phyloP scores from a whole-genome alignment of 1,140 invertebrate species.

The Anoplolepis gracilipes region DNA sequence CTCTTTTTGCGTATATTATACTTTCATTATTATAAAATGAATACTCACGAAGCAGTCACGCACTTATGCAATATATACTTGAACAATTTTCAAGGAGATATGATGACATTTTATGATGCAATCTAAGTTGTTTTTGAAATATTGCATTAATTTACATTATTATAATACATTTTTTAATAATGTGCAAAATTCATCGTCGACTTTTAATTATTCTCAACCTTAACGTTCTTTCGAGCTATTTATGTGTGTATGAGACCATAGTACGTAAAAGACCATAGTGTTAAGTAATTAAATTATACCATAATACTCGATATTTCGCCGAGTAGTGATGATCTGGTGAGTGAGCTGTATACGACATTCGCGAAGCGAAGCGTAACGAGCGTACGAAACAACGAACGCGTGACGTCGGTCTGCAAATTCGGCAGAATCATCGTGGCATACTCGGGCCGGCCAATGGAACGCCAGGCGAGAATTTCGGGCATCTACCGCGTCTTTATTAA shows the following conservation, averaged over 20 bases:
- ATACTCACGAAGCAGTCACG: neutral
- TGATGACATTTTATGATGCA: neutral
- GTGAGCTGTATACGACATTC: neutral
- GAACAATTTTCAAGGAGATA: neutral
- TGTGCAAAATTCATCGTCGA: neutral
- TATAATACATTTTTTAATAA: neutral
- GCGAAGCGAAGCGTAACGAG: neutral
- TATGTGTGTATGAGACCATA: too few species aligned
- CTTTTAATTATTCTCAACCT: constrained; percentile 12
- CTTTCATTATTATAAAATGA: neutral
- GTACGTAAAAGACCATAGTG: neutral
- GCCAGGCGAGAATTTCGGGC: constrained; percentile 76
- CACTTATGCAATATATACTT: neutral
- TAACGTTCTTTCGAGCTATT: neutral
- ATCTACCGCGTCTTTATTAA: constrained; percentile 75
- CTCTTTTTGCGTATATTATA: neutral
- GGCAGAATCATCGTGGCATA: constrained; percentile 50
- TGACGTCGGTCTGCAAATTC: constrained; percentile 56
- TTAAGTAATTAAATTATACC: constrained; percentile 8
- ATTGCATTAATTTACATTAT: constrained; percentile 3
- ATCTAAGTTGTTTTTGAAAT: neutral
- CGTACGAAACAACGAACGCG: constrained; percentile 3
- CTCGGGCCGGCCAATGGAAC: constrained; percentile 69
- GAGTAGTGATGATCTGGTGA: neutral
- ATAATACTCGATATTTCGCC: neutral